Conservation (phyloP, 2,888 invertebrate species). For the Ashinkailepas kermadecensis region DNA sequence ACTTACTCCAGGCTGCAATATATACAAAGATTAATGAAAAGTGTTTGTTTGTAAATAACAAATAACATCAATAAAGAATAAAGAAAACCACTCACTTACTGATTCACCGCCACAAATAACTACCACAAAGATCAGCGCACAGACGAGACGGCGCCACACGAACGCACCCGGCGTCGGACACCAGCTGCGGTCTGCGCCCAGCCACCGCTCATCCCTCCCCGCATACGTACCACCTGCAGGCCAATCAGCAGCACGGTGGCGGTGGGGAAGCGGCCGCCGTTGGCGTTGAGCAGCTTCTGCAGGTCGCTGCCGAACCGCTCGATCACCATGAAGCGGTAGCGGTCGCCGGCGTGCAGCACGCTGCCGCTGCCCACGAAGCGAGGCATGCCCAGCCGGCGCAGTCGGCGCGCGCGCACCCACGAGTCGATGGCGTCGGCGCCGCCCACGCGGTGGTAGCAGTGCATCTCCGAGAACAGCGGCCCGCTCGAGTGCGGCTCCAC, state of each 20-base stretch:
- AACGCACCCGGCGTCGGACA: too few relatives aligned
- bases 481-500: slow-evolving; percentile 65
- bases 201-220: not conserved
- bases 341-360: slow-evolving; percentile 61
- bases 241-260: slow-evolving; percentile 72
- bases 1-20: too few relatives aligned
- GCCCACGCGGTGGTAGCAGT: slow-evolving; percentile 83
- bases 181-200: not conserved
- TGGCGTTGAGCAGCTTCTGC: slow-evolving; percentile 64
- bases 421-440: slow-evolving; percentile 50
- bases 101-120: too few relatives aligned
- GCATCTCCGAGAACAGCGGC: slow-evolving; percentile 94
- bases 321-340: slow-evolving; percentile 88
- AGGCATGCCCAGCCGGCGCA: slow-evolving; percentile 75
- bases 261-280: slow-evolving; percentile 58
- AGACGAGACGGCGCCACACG: too few relatives aligned
- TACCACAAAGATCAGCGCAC: too few relatives aligned
- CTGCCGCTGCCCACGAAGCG: slow-evolving; percentile 82
- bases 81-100: too few relatives aligned
- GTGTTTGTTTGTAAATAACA: too few relatives aligned
- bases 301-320: slow-evolving; percentile 82
- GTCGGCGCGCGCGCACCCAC: slow-evolving; percentile 48
- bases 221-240: slow-evolving; percentile 62
- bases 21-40: too few relatives aligned
- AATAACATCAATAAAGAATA: too few relatives aligned